Conservation (phyloP, 2,797 vertebrate species). For the Alosa sapidissima region DNA sequence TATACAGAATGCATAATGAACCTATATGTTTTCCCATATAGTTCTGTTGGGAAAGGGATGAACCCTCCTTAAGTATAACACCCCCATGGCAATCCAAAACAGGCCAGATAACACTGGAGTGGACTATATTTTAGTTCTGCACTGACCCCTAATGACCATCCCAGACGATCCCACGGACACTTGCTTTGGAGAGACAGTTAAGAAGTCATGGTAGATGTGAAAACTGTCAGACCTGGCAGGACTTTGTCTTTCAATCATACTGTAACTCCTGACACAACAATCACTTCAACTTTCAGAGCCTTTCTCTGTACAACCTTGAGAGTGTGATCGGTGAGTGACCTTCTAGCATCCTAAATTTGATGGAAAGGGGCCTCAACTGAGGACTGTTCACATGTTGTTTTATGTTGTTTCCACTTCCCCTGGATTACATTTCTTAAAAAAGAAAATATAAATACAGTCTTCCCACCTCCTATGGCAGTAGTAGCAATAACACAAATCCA, state of each 20-base stretch:
- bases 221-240: background rate
- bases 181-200: background rate
- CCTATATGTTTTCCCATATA: background rate
- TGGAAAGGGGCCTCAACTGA: background rate
- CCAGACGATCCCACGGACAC: background rate
- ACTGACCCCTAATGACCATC: background rate
- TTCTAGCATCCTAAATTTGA: no score
- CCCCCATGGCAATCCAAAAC: no score
- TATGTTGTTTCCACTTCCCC: background rate
- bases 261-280: background rate
- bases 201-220: background rate
- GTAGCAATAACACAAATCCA: background rate
- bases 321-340: background rate
- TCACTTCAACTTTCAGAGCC: background rate
- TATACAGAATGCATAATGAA: background rate
- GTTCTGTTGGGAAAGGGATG: background rate
- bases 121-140: background rate
- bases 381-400: background rate
- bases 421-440: no score
- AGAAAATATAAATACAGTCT: background rate
- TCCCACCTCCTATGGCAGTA: background rate
- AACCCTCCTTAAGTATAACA: background rate
- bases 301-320: background rate
- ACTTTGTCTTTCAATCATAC: background rate
- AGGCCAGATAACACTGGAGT: background rate